phyloP scores from a whole-genome alignment of 2,797 vertebrate species.

The Calcarius lapponicus region DNA sequence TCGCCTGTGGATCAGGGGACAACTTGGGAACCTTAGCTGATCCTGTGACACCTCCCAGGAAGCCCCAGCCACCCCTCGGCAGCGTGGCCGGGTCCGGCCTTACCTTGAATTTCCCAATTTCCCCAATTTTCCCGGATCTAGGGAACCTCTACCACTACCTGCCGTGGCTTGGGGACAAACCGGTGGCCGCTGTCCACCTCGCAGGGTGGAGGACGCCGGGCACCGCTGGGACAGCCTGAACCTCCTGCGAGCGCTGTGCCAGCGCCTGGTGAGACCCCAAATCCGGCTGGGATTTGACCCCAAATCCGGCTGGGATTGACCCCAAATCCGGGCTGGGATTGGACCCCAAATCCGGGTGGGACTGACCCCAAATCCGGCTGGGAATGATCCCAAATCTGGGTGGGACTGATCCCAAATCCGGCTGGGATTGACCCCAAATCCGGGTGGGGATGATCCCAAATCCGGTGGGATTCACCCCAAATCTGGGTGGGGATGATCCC shows the following conservation, averaged over 20 bases:
- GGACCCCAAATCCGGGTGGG: background rate
- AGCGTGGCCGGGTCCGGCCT: accelerated
- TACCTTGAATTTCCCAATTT: accelerated
- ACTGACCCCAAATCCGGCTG: background rate
- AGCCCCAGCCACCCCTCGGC: no score
- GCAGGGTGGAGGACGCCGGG: constrained; percentile 67
- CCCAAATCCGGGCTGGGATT: accelerated
- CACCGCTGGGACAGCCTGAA: constrained; percentile 67
- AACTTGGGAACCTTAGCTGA: background rate
- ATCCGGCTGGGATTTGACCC: background rate
- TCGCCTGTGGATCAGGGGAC: background rate
- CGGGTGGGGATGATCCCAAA: no score
- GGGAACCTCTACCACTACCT: constrained; percentile 67
- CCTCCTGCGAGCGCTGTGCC: constrained; percentile 28
- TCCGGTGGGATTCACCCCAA: background rate
- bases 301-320: accelerated
- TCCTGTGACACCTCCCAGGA: background rate
- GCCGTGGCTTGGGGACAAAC: constrained; percentile 76
- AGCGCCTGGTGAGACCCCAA: constrained; percentile 67
- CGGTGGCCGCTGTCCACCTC: constrained; percentile 70
- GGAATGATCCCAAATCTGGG: background rate
- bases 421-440: background rate
- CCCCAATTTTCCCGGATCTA: background rate
- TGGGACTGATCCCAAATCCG: background rate
- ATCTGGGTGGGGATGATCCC: no score